These are phyloP conservation scores for Semnopithecus entellus DNA, from an alignment of 2,113 vertebrate genomes.

Conservation along the genomic window DNA sequence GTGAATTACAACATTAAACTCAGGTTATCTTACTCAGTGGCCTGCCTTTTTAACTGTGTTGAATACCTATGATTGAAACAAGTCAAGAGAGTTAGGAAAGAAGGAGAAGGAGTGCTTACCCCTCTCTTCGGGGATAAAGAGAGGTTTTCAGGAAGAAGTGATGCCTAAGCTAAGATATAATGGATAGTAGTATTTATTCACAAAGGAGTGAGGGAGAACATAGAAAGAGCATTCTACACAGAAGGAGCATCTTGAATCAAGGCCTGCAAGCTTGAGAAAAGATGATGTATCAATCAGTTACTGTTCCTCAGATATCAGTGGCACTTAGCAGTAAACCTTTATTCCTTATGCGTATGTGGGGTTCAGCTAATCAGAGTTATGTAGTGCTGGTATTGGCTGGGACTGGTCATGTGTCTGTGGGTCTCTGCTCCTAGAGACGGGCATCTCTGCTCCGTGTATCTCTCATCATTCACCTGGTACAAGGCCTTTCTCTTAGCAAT, in stretches of 20 bases:
- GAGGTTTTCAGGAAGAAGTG: neutral
- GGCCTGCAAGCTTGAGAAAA: neutral
- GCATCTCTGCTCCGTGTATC: neutral
- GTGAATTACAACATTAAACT: neutral
- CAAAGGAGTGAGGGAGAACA: neutral
- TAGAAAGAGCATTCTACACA: neutral
- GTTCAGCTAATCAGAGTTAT: neutral
- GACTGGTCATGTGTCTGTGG: neutral
- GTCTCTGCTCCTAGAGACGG: neutral
- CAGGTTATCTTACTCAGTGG: neutral
- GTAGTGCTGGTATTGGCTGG: neutral
- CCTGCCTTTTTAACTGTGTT: neutral
- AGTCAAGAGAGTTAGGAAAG: neutral
- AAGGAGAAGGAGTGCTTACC: neutral
- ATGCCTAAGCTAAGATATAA: neutral
- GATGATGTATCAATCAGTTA: fast-evolving
- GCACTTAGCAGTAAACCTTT: neutral
- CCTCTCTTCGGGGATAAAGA: neutral
- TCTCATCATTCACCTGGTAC: neutral
- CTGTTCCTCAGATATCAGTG: neutral
- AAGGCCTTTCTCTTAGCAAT: neutral
- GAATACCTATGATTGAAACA: neutral
- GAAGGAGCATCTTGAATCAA: neutral
- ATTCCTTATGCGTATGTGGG: neutral
- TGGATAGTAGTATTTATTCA: neutral